Evolutionary conservation across 2,888 invertebrate genomes (phyloP), one percentile per base, ranked within the genome.

Genomic region (Acleris cristana): DNA sequence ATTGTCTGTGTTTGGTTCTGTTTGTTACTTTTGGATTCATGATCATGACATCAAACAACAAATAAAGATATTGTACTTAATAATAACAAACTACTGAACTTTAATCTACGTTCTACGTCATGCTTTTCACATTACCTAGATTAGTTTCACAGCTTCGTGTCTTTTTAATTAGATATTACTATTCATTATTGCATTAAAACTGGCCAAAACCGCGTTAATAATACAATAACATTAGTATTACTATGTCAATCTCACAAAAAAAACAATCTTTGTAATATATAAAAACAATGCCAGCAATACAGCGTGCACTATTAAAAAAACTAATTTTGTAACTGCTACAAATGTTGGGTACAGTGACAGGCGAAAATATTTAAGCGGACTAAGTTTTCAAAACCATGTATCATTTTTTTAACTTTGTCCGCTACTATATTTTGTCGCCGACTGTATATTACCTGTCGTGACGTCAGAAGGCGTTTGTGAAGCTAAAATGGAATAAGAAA

Each of bases 381-480:
- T 14, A 14, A 40, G 14, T 14, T 40, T 3, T 40, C 40, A 40
- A 40, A 34, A 34, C 14, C 34, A 34, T 34, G 14, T 40, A 14
- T 40, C 34, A 34, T 34, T 10, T 14, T 40, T 40, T 12, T 14
- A 14, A 40, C 10, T 40, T 40, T 40, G 40, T 0, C 40, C 40
- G 12, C 40, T 40, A 40, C 14, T 40, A 1, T 40, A 40, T 40
- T 40, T 40, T 40, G 14, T 40, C 40, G 10, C 34, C 3, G 34
- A 14, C 14, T 68, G 60, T 65, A 73, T 71, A 62, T 71, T 76
- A 81, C 79, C 75, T 78, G 78, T 44, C 53, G 76, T 66, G 73
- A 74, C 80, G 54, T 82, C 79, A 78, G 80, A 74, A 76, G 77
- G 83, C 80, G 78, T 76, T 74, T 71, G 78, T 79, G 81, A 77